A percentile compares a stretch with the other conserved stretches of the same genome.
These are phyloP conservation scores for Oscarella lobularis DNA, from an alignment of 37 sponge, comb jelly and placozoan genomes.

Conservation along the genomic window DNA sequence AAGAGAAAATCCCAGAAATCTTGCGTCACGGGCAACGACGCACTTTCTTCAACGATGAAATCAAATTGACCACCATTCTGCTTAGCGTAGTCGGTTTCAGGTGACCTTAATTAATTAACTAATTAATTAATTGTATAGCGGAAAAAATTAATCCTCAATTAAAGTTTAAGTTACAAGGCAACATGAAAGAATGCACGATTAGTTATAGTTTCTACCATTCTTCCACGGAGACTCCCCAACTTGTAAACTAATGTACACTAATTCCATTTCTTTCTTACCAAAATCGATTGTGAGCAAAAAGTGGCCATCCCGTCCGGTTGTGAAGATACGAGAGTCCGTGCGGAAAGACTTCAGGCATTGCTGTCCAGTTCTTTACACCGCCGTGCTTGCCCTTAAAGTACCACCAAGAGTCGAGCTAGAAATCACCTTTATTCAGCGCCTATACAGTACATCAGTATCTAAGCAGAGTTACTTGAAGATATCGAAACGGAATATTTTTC, in stretches of 20 bases:
- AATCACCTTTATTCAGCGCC: no score
- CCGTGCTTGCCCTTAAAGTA: constrained; percentile 46
- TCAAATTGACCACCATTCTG: constrained; percentile 57
- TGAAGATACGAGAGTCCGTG: constrained; percentile 42
- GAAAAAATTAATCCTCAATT: no score
- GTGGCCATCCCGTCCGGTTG: constrained; percentile 31
- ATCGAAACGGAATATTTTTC: constrained; percentile 28
- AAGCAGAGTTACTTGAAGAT: constrained; percentile 27
- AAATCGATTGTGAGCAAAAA: constrained; percentile 63
- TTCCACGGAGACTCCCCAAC: no score
- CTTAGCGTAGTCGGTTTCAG: constrained; percentile 46
- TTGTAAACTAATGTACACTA: no score
- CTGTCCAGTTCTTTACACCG: constrained; percentile 73
- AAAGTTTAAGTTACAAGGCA: no score
- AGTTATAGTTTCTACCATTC: no score
- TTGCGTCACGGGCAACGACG: constrained; percentile 25
- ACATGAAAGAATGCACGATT: no score
- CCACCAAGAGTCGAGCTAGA: constrained; percentile 77
- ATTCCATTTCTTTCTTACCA: no score
- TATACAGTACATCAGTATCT: no score
- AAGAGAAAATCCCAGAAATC: constrained; percentile 56
- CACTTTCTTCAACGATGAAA: constrained; percentile 33
- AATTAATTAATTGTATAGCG: no score
- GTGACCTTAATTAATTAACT: no score
- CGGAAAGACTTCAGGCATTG: constrained; percentile 46